A percentile compares a stretch with the other conserved stretches of the same genome.
phyloP scores from a whole-genome alignment of 2,113 vertebrate species.

The Phycodurus eques region DNA sequence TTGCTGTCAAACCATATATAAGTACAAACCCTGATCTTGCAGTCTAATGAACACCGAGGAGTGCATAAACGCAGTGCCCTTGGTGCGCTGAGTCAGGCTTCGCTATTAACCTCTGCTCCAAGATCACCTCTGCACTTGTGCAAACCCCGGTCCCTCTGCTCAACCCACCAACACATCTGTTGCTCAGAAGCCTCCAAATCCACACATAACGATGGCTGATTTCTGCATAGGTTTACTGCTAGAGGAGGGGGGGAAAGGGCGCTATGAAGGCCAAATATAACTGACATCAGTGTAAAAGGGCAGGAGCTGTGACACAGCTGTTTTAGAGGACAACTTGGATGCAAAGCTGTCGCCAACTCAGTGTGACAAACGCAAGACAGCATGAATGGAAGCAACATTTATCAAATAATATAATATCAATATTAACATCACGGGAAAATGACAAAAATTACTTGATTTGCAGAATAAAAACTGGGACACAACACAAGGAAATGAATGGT shows the following conservation, averaged over 20 bases:
- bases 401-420: too few relatives aligned
- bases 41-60: conserved; percentile 52
- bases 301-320: conserved; percentile 65
- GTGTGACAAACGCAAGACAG: neutral
- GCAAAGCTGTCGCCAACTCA: neutral
- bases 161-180: conserved; percentile 51
- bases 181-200: conserved; percentile 43
- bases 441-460: conserved; percentile 7
- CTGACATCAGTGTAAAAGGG: conserved; percentile 48
- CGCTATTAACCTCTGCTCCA: conserved; percentile 58
- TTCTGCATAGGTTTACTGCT: conserved; percentile 55
- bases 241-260: conserved; percentile 46
- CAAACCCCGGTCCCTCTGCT: conserved; percentile 13
- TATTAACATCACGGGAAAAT: neutral
- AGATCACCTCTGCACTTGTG: conserved; percentile 44
- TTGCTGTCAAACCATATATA: conserved; percentile 1
- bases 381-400: neutral
- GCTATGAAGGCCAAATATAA: conserved; percentile 57
- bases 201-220: conserved; percentile 43
- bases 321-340: conserved; percentile 57
- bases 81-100: conserved; percentile 44
- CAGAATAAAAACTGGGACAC: conserved; percentile 8
- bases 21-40: conserved; percentile 44
- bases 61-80: conserved; percentile 26
- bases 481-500: conserved; percentile 22